Conservation (phyloP, 2,797 vertebrate genomes). For the Channallabes apus region DNA sequence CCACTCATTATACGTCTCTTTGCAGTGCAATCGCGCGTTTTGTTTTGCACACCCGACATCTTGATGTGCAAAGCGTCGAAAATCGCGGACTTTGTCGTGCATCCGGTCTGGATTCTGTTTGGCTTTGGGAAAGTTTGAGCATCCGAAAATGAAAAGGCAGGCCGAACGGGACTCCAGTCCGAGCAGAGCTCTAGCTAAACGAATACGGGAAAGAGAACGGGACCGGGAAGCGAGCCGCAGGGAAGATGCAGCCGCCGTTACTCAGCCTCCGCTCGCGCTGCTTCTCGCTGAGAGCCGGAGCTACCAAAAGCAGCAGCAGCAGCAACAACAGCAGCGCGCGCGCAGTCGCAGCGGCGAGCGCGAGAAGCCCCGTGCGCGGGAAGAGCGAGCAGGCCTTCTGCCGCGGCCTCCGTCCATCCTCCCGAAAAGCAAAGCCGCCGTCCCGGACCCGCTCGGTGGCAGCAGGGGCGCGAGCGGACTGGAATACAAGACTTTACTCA, state of each 20-base stretch:
- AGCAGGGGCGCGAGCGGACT: constrained; percentile 67
- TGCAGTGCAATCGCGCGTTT: constrained; percentile 11
- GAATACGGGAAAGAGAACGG: constrained; percentile 74
- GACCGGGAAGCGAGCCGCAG: constrained; percentile 64
- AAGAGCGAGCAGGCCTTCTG: constrained; percentile 69
- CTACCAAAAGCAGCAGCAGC: constrained; percentile 67
- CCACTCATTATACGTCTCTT: constrained; percentile 22
- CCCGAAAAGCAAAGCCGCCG: constrained; percentile 42
- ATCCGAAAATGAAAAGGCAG: constrained; percentile 87
- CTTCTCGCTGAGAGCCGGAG: constrained; percentile 73
- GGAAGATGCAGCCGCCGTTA: constrained; percentile 62
- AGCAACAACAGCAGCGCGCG: constrained; percentile 36
- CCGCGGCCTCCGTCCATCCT: constrained; percentile 40
- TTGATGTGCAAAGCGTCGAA: constrained; percentile 36
- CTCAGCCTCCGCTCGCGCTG: constrained; percentile 66
- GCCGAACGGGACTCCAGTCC: constrained; percentile 88
- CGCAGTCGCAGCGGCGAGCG: constrained; percentile 79
- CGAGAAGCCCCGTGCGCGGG: constrained; percentile 73
- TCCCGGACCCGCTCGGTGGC: constrained; percentile 40
- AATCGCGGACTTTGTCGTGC: constrained; percentile 7
- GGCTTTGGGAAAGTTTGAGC: constrained; percentile 69
- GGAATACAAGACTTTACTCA: constrained; percentile 94
- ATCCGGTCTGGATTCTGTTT: constrained; percentile 7
- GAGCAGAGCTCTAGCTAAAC: constrained; percentile 76
- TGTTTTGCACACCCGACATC: background rate